Percentiles rank a stretch among this genome's conserved stretches.
phyloP scores from a whole-genome alignment of 2,888 invertebrate genomes.

The Metacarcinus magister region DNA sequence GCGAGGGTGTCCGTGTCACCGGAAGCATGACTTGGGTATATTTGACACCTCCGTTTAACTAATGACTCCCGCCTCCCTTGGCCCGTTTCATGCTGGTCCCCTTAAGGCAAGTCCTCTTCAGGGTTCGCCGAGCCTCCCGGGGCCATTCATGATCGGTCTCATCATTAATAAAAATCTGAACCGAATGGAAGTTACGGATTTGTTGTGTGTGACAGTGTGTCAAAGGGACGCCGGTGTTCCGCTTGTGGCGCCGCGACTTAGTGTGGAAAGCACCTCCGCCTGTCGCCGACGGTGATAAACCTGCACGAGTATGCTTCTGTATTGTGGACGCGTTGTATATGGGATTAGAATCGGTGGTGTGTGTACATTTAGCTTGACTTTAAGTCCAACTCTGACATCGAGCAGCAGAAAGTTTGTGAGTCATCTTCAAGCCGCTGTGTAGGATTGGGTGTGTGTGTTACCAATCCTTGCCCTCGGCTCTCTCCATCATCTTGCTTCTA shows the following conservation, averaged over 20 bases:
- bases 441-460: background rate
- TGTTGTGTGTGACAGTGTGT: background rate
- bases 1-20: background rate
- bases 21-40: conserved; percentile 1
- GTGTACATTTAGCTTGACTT: background rate
- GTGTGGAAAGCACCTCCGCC: background rate
- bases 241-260: background rate
- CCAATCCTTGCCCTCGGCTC: background rate
- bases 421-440: background rate
- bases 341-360: background rate
- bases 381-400: background rate
- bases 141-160: conserved; percentile 38
- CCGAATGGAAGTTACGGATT: background rate
- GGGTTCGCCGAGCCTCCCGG: background rate
- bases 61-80: background rate
- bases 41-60: conserved; percentile 20
- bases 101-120: background rate
- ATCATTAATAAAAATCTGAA: conserved; percentile 49
- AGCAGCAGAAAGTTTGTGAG: conserved; percentile 13
- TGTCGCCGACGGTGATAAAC: background rate
- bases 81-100: background rate
- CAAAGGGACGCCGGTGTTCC: conserved; percentile 7
- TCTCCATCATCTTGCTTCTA: background rate
- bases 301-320: background rate
- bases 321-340: background rate